Percentiles rank a stretch among this genome's conserved stretches.
These are phyloP conservation scores for Lacanobia oleracea DNA, from an alignment of 2,888 invertebrate genomes.

Conservation along the genomic window DNA sequence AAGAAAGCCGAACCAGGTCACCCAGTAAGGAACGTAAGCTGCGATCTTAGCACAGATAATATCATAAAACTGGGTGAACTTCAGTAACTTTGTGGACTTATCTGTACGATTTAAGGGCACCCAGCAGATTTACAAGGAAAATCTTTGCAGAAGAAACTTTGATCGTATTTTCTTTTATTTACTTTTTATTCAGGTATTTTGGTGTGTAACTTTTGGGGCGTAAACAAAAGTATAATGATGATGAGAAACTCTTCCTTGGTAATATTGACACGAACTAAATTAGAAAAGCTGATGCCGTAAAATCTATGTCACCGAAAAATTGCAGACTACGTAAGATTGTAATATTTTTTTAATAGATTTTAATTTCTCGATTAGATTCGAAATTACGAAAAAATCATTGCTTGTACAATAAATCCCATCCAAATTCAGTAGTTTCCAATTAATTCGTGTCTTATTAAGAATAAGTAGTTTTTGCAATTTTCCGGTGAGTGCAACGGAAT, in stretches of 20 bases:
- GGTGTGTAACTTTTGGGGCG: conserved; percentile 20
- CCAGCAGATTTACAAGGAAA: conserved; percentile 60
- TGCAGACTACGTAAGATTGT: no score
- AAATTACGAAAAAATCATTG: no score
- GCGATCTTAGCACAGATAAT: conserved; percentile 57
- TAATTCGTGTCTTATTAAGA: no score
- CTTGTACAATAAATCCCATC: no score
- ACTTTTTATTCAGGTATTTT: conserved; percentile 56
- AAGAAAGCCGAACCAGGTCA: conserved; percentile 22
- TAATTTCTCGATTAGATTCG: no score
- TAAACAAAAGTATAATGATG: conserved; percentile 22
- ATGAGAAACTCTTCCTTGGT: background rate
- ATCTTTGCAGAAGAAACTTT: conserved; percentile 52
- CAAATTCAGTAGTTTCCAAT: no score
- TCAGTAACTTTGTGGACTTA: conserved; percentile 61
- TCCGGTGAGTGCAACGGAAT: no score
- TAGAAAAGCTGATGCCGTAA: background rate
- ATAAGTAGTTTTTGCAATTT: no score
- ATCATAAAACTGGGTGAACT: conserved; percentile 59
- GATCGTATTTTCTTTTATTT: conserved; percentile 65
- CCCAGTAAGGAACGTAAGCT: conserved; percentile 33
- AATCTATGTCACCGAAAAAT: no score
- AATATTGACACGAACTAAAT: background rate
- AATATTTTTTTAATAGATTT: no score
- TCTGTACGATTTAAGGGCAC: conserved; percentile 65